A percentile compares a stretch with the other conserved stretches of the same genome.
phyloP scores from a whole-genome alignment of 2,113 vertebrate genomes.

The Amphiprion percula region DNA sequence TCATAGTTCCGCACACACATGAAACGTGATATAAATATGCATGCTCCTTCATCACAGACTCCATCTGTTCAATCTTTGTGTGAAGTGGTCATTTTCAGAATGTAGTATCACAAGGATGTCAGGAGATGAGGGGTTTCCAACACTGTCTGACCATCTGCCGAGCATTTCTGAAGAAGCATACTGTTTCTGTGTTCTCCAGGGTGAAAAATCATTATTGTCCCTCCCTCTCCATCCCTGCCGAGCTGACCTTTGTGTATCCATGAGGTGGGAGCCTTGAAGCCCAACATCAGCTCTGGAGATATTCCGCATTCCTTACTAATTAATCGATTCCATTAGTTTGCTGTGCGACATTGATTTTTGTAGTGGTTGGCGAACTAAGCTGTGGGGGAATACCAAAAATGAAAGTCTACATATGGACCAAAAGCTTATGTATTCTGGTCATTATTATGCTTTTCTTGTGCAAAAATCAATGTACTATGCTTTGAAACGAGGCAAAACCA shows the following conservation, averaged over 20 bases:
- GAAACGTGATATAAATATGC: too few species aligned
- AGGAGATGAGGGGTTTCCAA: background rate
- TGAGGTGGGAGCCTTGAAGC: background rate
- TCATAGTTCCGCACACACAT: too few species aligned
- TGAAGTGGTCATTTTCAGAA: too few species aligned
- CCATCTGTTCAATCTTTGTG: too few species aligned
- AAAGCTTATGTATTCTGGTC: background rate
- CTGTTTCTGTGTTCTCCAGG: background rate
- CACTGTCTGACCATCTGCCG: background rate
- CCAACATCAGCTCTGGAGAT: background rate
- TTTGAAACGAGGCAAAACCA: background rate
- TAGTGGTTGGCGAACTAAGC: background rate
- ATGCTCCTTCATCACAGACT: too few species aligned
- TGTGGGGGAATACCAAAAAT: background rate
- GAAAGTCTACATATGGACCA: background rate
- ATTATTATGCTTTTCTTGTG: background rate
- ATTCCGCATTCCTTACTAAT: background rate
- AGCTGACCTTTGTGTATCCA: conserved; percentile 10
- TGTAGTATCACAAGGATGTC: background rate
- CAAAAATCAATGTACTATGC: background rate
- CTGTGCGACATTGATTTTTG: background rate
- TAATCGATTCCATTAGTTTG: background rate
- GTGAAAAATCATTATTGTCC: background rate
- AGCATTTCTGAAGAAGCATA: background rate
- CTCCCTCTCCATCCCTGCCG: background rate